Evolutionary conservation across 1,140 invertebrate species (phyloP).

Genomic region (Sinonovacula constricta): DNA sequence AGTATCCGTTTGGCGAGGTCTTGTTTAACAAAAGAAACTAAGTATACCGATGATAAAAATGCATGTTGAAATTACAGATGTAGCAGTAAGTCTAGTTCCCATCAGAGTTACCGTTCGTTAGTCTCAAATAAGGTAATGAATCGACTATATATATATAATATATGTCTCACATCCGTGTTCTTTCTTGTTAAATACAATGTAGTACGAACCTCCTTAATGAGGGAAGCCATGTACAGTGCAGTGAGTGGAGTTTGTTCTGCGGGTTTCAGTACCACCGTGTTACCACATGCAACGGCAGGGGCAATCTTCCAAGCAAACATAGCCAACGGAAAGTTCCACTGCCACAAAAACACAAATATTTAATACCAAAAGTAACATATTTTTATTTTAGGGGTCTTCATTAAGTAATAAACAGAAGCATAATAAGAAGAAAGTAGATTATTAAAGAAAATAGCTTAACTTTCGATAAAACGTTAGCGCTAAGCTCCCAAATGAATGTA

Average conservation of each 20-base stretch:
- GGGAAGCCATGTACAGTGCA: constrained; percentile 81
- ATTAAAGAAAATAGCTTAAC: too few species aligned
- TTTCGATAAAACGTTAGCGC: too few species aligned
- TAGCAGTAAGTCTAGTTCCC: background rate
- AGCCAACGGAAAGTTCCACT: constrained; percentile 87
- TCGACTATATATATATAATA: too few species aligned
- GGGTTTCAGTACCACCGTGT: constrained; percentile 91
- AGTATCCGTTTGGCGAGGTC: background rate
- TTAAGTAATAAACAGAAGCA: too few species aligned
- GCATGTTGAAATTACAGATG: background rate
- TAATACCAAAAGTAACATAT: too few species aligned
- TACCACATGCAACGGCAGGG: constrained; percentile 91
- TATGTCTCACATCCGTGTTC: too few species aligned
- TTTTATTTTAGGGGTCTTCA: too few species aligned
- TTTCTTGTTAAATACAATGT: background rate
- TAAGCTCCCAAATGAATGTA: too few species aligned
- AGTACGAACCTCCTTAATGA: constrained; percentile 60
- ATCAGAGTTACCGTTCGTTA: too few species aligned
- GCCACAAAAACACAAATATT: constrained; percentile 9
- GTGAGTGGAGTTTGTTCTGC: constrained; percentile 95
- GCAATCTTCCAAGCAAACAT: constrained; percentile 97
- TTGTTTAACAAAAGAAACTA: background rate
- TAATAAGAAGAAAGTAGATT: too few species aligned
- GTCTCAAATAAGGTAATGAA: background rate
- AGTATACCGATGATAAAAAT: background rate